phyloP scores from a whole-genome alignment of 2,888 invertebrate species.

The Tinea trinotella region DNA sequence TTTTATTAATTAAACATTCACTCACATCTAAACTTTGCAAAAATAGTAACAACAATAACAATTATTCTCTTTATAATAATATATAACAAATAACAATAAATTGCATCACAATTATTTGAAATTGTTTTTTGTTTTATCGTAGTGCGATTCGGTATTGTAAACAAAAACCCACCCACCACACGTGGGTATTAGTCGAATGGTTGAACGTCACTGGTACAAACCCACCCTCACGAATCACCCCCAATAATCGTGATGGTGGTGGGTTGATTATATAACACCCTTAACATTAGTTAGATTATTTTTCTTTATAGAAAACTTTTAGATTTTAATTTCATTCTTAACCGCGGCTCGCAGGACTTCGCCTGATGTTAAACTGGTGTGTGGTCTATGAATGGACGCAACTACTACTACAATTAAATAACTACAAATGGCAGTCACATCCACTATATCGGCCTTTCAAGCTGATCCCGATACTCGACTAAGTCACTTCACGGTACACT shows the following conservation, averaged over 20 bases:
- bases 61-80: background rate
- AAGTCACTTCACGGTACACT: too few relatives aligned
- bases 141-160: background rate
- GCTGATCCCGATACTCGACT: too few relatives aligned
- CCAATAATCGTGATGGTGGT: background rate
- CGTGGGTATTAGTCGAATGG: conserved; percentile 52
- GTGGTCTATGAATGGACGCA: too few relatives aligned
- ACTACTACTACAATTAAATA: too few relatives aligned
- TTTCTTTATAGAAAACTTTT: background rate
- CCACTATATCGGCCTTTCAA: too few relatives aligned
- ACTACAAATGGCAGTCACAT: too few relatives aligned
- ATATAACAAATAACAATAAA: background rate
- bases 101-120: background rate
- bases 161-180: conserved; percentile 30
- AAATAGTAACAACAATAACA: background rate
- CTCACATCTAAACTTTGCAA: background rate
- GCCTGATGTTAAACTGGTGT: too few relatives aligned
- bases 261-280: background rate
- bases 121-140: background rate
- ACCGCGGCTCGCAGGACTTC: too few relatives aligned
- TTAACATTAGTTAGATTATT: conserved; percentile 3
- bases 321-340: too few relatives aligned
- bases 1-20: too few relatives aligned
- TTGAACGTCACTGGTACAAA: conserved; percentile 47
- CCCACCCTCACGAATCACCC: conserved; percentile 26